Conservation (phyloP, 1,140 invertebrate genomes). For the fruit fly (Drosophila melanogaster) region DNA sequence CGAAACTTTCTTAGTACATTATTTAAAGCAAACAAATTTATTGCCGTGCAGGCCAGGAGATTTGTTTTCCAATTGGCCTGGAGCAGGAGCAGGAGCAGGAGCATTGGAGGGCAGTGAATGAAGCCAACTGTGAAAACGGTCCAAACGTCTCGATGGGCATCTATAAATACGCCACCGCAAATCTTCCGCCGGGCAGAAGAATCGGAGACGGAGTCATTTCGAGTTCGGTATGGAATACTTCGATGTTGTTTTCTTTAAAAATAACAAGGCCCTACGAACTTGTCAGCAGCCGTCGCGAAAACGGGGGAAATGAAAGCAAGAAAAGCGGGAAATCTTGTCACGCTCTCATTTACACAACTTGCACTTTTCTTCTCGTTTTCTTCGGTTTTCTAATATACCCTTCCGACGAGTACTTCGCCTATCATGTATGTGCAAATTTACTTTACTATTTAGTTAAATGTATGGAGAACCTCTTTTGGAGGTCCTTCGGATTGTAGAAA, state of each 20-base stretch:
- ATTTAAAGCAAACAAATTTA: not conserved
- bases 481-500: no score
- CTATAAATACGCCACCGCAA: constrained; percentile 60
- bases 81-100: not conserved
- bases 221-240: constrained; percentile 39
- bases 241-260: constrained; percentile 49
- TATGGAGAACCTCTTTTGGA: no score
- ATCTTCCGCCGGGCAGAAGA: constrained; percentile 24
- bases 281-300: constrained; percentile 43
- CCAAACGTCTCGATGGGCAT: constrained; percentile 22
- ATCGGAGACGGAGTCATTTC: constrained; percentile 37
- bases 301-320: constrained; percentile 34
- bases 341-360: constrained; percentile 34
- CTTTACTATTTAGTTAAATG: not conserved
- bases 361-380: constrained; percentile 12
- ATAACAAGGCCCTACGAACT: constrained; percentile 52
- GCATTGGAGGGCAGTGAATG: constrained; percentile 46
- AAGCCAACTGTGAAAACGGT: constrained; percentile 74
- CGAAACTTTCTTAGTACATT: not conserved
- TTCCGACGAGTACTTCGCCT: not conserved
- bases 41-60: not conserved
- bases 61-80: constrained; percentile 11
- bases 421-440: no score
- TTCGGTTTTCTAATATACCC: not conserved
- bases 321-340: constrained; percentile 42